Base-by-base conservation (phyloP, 2,888 invertebrate genomes). In the Conus canariensis region DNA sequence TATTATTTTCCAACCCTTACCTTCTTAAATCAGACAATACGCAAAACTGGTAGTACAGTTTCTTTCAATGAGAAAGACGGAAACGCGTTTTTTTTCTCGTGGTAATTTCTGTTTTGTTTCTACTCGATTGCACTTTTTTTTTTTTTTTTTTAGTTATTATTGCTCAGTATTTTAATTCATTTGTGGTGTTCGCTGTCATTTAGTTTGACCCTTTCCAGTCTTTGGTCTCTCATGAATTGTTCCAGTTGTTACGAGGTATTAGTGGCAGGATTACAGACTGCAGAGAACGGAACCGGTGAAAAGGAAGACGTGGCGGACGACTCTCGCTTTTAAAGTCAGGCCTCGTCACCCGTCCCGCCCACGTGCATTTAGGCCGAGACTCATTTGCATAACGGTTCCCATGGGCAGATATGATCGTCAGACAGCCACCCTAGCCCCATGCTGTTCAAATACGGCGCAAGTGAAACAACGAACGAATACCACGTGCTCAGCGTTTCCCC, bases 331-430 rank as follows among this genome's bases (percentile, higher is more conserved):
- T 83, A 83, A 83, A 83, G 82, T 83, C 82, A 56, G 0, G 56
- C 56, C 7, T 58, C 19, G 58, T 8, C 56, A 6, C 22, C 58
- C 22, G 7, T 58, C 58, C 82, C 19, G 6, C 56, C 82, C 58
- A 58, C 82, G 6, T 9, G 0, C 9, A 19, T 56, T 45, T 82
- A 22, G 77, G 25, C 2, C 30, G 30, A 80, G 22, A 22, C 82
- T 83, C 82, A 83, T 83, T 83, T 83, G 82, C 82, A 83, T 83
- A 83, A 83, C 22, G 82, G 56, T 83, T 56, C 58, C 19, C 19
- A 14, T 82, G 82, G 9, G 19, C 56, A 22, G 58, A 16, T 12
- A 58, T 7, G 22, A 8, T 22, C 19, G 58, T 5, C 19, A 83
- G 14, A 7, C 16, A 22, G 19, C 19, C 82, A 2, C 22, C 56